Percentiles rank a stretch among this genome's conserved stretches.
These are phyloP conservation scores for Sitophilus oryzae DNA, from an alignment of 1,140 invertebrate genomes.

Conservation along the genomic window DNA sequence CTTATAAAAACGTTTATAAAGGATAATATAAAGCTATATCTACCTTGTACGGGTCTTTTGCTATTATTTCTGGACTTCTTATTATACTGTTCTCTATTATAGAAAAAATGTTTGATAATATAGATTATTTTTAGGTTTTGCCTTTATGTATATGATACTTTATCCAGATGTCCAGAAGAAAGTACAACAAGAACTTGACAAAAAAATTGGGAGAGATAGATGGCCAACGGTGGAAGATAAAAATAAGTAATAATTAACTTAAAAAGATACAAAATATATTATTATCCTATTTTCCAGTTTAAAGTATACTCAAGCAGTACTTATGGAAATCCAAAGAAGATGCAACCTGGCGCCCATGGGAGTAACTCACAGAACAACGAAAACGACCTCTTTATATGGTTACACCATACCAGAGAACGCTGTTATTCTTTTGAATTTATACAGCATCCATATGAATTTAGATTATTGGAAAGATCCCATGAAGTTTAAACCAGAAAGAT, in stretches of 20 bases:
- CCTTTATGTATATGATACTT: constrained; percentile 69
- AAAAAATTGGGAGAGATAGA: constrained; percentile 61
- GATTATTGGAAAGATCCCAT: constrained; percentile 62
- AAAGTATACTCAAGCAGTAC: constrained; percentile 55
- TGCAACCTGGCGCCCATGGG: constrained; percentile 52
- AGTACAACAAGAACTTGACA: constrained; percentile 75
- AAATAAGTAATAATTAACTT: constrained; percentile 49
- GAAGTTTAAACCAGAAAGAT: constrained; percentile 64
- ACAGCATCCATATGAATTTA: constrained; percentile 61
- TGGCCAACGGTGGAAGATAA: constrained; percentile 63
- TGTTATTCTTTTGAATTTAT: constrained; percentile 59
- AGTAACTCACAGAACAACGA: constrained; percentile 54
- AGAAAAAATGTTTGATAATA: too few species aligned
- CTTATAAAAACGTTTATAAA: too few species aligned
- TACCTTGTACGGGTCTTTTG: too few species aligned
- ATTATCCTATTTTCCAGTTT: constrained; percentile 45
- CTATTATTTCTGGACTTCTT: too few species aligned
- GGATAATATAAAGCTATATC: too few species aligned
- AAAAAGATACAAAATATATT: neutral
- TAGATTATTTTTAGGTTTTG: constrained; percentile 50
- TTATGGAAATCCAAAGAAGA: constrained; percentile 54
- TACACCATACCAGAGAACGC: constrained; percentile 66
- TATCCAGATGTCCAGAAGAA: constrained; percentile 73
- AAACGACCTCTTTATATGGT: constrained; percentile 51
- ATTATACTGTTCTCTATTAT: too few species aligned